These are phyloP conservation scores for Marmota monax DNA, from an alignment of 2,113 vertebrate species.

Conservation along the genomic window DNA sequence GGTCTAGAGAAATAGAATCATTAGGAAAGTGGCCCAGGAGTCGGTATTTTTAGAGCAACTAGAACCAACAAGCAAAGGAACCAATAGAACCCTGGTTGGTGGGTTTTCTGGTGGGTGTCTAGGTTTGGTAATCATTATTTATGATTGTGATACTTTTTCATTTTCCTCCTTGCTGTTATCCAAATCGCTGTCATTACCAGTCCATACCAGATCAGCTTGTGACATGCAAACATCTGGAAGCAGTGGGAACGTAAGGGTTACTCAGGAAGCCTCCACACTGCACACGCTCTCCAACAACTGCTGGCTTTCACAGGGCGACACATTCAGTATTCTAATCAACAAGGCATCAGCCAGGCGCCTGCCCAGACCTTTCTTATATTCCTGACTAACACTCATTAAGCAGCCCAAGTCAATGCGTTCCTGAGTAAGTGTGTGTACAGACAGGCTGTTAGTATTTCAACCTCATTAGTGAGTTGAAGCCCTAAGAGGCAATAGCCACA, in stretches of 20 bases:
- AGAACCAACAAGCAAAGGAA: background rate
- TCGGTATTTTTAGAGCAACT: conserved; percentile 13
- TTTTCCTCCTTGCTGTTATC: background rate
- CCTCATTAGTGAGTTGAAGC: conserved; percentile 73
- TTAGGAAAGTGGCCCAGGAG: background rate
- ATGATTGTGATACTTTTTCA: background rate
- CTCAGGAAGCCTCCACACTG: background rate
- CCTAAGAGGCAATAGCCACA: conserved; percentile 53
- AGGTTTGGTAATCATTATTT: background rate
- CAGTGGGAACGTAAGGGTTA: background rate
- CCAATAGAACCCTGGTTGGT: background rate
- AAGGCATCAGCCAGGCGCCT: conserved; percentile 48
- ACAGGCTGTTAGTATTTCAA: conserved; percentile 69
- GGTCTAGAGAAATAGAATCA: background rate
- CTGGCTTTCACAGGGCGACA: conserved; percentile 30
- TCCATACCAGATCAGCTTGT: background rate
- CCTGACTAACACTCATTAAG: conserved; percentile 81
- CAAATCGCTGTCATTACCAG: background rate
- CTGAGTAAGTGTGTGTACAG: conserved; percentile 82
- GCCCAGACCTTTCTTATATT: conserved; percentile 72
- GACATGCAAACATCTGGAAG: background rate
- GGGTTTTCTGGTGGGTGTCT: conserved; percentile 53
- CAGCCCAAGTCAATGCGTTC: conserved; percentile 55
- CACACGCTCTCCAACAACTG: background rate
- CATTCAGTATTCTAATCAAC: conserved; percentile 68